These are phyloP conservation scores for Pelecanus crispus DNA, from an alignment of 2,113 vertebrate species.

Conservation along the genomic window DNA sequence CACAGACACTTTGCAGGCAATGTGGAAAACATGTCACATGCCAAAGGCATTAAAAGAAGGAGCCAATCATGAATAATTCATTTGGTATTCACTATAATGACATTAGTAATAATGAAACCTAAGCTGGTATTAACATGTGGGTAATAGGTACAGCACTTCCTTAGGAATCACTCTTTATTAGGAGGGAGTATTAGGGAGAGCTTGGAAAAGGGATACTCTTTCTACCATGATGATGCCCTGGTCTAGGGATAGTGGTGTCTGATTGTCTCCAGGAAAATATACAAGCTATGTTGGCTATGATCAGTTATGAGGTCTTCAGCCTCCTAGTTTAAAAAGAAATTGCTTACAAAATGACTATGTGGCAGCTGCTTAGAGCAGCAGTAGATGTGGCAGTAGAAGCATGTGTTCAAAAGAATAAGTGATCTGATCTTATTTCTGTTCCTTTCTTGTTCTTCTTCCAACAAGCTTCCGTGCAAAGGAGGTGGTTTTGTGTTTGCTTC, in stretches of 20 bases:
- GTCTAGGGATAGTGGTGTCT: neutral
- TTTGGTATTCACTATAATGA: conserved; percentile 47
- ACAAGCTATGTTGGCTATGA: neutral
- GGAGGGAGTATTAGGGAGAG: neutral
- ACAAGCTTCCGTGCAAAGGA: neutral
- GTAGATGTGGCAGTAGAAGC: neutral
- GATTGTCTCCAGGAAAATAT: neutral
- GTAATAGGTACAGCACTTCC: conserved; percentile 25
- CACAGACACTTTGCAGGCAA: conserved; percentile 39
- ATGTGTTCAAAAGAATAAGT: neutral
- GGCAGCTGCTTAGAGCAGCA: neutral
- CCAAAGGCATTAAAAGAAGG: conserved; percentile 47
- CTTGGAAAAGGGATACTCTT: neutral
- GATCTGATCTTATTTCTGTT: neutral
- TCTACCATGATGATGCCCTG: neutral
- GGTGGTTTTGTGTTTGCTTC: neutral
- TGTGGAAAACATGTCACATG: conserved; percentile 54
- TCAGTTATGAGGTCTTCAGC: neutral
- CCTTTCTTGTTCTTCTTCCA: neutral
- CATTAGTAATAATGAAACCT: conserved; percentile 53
- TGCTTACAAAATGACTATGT: neutral
- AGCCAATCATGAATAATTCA: conserved; percentile 57
- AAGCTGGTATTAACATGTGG: conserved; percentile 38
- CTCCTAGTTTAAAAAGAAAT: neutral
- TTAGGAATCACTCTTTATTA: neutral